Evolutionary conservation across 2,888 invertebrate genomes (phyloP).

Genomic region (Nesidiocoris tenuis): DNA sequence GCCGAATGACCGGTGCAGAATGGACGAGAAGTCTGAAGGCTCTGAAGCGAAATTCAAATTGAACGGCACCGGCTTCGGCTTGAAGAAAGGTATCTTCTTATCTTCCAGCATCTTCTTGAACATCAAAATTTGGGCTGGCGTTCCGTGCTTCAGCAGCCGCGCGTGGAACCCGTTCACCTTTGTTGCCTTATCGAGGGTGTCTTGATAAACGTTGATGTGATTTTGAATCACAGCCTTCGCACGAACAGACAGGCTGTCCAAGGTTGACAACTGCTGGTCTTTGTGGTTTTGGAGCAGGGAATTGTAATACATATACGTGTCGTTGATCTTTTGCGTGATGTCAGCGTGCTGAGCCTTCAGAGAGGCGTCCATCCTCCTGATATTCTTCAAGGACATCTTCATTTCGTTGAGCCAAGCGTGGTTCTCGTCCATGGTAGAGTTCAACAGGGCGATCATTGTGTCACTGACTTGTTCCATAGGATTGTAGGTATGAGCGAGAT

Average conservation of each 20-base stretch:
- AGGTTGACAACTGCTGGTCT: constrained; percentile 76
- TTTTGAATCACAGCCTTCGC: constrained; percentile 65
- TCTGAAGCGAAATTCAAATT: constrained; percentile 96
- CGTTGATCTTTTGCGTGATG: constrained; percentile 90
- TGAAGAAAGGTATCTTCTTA: constrained; percentile 75
- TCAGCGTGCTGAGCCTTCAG: constrained; percentile 85
- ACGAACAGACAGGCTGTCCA: constrained; percentile 59
- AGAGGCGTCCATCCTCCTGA: constrained; percentile 78
- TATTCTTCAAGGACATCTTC: constrained; percentile 77
- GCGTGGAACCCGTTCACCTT: constrained; percentile 92
- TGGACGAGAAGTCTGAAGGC: constrained; percentile 93
- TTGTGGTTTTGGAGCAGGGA: constrained; percentile 95
- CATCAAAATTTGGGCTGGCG: constrained; percentile 84
- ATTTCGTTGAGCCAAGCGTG: constrained; percentile 86
- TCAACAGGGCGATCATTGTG: constrained; percentile 77
- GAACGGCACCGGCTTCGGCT: constrained; percentile 78
- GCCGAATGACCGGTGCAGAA: constrained; percentile 92
- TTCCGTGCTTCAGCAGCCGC: constrained; percentile 83
- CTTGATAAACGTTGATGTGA: constrained; percentile 89
- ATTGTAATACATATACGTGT: constrained; percentile 92
- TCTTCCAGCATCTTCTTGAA: constrained; percentile 91
- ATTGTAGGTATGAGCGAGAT: constrained; percentile 84
- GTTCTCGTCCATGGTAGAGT: constrained; percentile 79
- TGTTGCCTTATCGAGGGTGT: constrained; percentile 85
- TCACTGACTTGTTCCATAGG: constrained; percentile 78